These are phyloP conservation scores for Collichthys lucidus DNA, from an alignment of 2,113 vertebrate genomes.

Conservation along the genomic window DNA sequence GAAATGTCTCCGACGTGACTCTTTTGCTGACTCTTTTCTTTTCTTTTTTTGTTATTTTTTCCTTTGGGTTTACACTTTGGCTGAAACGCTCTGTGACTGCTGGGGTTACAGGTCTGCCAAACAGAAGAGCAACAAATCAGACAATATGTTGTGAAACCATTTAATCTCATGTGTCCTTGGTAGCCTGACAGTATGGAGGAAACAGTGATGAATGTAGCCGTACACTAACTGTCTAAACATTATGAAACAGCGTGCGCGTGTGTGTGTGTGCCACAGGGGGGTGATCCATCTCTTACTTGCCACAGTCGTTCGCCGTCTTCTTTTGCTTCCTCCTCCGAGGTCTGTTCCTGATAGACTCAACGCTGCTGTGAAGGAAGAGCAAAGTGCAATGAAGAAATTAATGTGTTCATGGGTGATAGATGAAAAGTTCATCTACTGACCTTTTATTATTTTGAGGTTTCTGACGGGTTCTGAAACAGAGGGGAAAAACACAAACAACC, in stretches of 20 bases:
- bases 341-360: constrained; percentile 44
- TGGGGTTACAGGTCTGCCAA: constrained; percentile 17
- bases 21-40: neutral
- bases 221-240: constrained; percentile 34
- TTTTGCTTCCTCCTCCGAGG: constrained; percentile 67
- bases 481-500: neutral
- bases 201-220: constrained; percentile 30
- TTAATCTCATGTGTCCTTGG: constrained; percentile 46
- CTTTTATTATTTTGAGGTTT: constrained; percentile 42
- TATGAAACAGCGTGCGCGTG: constrained; percentile 6
- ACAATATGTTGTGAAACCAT: constrained; percentile 26
- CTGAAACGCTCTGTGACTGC: neutral
- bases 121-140: constrained; percentile 7
- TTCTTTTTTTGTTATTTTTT: fast-evolving
- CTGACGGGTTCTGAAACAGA: constrained; percentile 53
- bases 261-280: constrained; percentile 32
- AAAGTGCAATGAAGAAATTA: constrained; percentile 30
- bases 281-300: constrained; percentile 73
- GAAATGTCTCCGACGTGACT: neutral
- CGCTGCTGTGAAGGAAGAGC: constrained; percentile 31
- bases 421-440: constrained; percentile 48
- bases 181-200: constrained; percentile 14
- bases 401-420: neutral
- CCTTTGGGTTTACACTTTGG: neutral
- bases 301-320: constrained; percentile 58